Percentiles rank a stretch among this genome's conserved stretches.
phyloP scores from a whole-genome alignment of 2,797 vertebrate genomes.

The Enteromius paludinosus region DNA sequence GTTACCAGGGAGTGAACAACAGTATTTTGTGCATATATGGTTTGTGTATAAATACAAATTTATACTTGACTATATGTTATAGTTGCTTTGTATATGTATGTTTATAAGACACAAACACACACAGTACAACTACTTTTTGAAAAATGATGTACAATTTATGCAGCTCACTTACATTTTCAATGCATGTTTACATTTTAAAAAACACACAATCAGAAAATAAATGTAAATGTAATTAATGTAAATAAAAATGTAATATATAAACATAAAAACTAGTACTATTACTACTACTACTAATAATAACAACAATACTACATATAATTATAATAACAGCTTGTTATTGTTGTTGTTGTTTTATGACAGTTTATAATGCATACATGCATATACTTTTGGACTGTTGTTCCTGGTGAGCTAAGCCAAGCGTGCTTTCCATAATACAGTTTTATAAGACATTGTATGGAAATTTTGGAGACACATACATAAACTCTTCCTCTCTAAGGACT shows the following conservation, averaged over 20 bases:
- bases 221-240: no score
- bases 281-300: no score
- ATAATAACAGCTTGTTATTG: no score
- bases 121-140: no score
- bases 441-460: conserved; percentile 1
- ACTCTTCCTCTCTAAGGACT: conserved; percentile 67
- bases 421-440: neutral
- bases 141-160: neutral
- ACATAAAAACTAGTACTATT: no score
- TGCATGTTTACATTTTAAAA: neutral
- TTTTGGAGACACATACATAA: neutral
- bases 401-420: neutral
- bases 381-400: neutral
- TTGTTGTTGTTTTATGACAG: no score
- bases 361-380: neutral
- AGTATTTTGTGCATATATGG: neutral
- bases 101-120: neutral
- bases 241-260: no score
- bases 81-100: neutral
- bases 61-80: neutral
- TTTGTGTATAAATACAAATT: neutral
- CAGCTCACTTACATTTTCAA: neutral
- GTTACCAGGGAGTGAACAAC: neutral
- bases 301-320: no score
- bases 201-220: neutral